Conservation (phyloP, 2,888 invertebrate genomes). For the Clunio marinus region DNA sequence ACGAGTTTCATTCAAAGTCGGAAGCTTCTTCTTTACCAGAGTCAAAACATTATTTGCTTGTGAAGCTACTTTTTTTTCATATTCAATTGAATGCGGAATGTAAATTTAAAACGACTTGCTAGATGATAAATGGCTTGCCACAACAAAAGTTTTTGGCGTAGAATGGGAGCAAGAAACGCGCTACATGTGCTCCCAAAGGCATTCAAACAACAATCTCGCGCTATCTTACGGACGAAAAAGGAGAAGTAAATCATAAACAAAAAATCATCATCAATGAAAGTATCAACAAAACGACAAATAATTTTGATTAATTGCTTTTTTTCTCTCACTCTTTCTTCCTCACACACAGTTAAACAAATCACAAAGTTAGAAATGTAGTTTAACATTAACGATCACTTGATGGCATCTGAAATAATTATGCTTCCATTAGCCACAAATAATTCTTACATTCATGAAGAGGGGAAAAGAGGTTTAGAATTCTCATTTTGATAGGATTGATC, state of each 20-base stretch:
- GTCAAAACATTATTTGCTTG: slow-evolving; percentile 37
- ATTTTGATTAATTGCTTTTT: slow-evolving; percentile 48
- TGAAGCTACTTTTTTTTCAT: slow-evolving; percentile 15
- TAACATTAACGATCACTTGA: too few relatives aligned
- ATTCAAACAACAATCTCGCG: not conserved
- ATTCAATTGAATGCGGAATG: slow-evolving; percentile 2
- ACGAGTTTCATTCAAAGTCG: not conserved
- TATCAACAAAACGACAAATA: slow-evolving; percentile 46
- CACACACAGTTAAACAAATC: too few relatives aligned
- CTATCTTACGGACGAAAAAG: not conserved
- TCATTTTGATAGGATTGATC: not conserved
- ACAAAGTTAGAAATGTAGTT: too few relatives aligned
- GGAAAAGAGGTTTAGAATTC: not conserved
- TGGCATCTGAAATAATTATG: too few relatives aligned
- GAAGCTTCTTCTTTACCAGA: slow-evolving; percentile 7
- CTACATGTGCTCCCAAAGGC: not conserved
- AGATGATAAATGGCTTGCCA: slow-evolving; percentile 10
- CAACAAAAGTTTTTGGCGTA: not conserved
- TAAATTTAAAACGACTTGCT: not conserved
- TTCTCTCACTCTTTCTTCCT: not conserved
- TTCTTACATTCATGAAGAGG: too few relatives aligned
- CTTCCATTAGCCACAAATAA: too few relatives aligned
- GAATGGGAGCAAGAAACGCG: not conserved
- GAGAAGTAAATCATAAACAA: slow-evolving; percentile 22
- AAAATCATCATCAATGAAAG: slow-evolving; percentile 17